phyloP scores from a whole-genome alignment of 2,888 invertebrate genomes.

The Lasioglossum zephyrum region DNA sequence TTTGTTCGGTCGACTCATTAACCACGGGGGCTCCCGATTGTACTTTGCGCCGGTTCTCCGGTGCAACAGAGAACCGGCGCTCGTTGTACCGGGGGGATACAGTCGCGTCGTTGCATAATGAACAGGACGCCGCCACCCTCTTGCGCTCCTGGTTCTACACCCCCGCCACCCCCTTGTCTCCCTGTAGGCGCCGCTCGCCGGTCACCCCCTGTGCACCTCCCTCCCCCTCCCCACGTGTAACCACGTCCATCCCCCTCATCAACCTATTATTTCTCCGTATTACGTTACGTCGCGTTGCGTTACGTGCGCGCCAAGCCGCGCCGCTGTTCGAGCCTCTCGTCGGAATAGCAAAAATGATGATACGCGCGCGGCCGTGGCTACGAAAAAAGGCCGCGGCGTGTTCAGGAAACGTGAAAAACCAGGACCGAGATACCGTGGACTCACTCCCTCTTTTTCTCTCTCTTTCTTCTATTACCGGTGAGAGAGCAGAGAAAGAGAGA shows the following conservation, averaged over 20 bases:
- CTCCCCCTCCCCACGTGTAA: slow-evolving; percentile 49
- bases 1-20: slow-evolving; percentile 83
- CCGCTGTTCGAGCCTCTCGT: slow-evolving; percentile 65
- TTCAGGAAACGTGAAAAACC: slow-evolving; percentile 26
- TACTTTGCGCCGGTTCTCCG: slow-evolving; percentile 79
- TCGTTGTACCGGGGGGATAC: slow-evolving; percentile 72
- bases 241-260: slow-evolving; percentile 73
- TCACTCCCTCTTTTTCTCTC: background rate
- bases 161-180: slow-evolving; percentile 56
- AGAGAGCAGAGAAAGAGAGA: background rate
- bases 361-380: slow-evolving; percentile 39
- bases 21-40: slow-evolving; percentile 80
- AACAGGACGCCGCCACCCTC: slow-evolving; percentile 79
- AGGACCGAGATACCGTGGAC: slow-evolving; percentile 20
- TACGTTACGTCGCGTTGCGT: slow-evolving; percentile 81
- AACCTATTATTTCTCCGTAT: slow-evolving; percentile 82
- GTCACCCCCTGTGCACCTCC: slow-evolving; percentile 19
- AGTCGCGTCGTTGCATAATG: slow-evolving; percentile 82
- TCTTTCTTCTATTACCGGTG: background rate
- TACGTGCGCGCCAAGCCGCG: slow-evolving; percentile 73
- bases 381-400: slow-evolving; percentile 54
- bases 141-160: slow-evolving; percentile 53
- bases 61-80: slow-evolving; percentile 75
- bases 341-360: slow-evolving; percentile 69
- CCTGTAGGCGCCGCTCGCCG: slow-evolving; percentile 50